phyloP scores from a whole-genome alignment of 2,888 invertebrate genomes.

The Brenthis hecate region DNA sequence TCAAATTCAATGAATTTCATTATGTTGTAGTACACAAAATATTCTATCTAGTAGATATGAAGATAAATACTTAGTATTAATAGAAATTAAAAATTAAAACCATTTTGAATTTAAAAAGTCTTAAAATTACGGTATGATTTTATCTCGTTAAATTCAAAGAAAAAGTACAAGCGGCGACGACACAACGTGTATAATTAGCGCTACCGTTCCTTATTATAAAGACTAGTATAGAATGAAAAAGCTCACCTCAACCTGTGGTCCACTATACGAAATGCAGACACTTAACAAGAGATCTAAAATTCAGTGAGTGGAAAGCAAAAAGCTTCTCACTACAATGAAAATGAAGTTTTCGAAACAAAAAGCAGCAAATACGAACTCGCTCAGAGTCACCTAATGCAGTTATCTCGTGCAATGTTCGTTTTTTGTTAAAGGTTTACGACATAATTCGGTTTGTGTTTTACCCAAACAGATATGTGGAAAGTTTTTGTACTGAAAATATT shows the following conservation, averaged over 20 bases:
- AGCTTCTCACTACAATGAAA: constrained; percentile 35
- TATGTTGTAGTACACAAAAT: background rate
- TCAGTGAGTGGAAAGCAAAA: constrained; percentile 31
- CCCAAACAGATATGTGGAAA: constrained; percentile 1
- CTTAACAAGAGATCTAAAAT: constrained; percentile 29
- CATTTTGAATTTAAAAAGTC: constrained; percentile 1
- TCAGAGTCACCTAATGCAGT: constrained; percentile 37
- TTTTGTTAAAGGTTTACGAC: constrained; percentile 29
- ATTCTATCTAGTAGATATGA: background rate
- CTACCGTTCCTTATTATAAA: background rate
- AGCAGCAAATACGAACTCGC: constrained; percentile 28
- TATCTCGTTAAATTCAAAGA: background rate
- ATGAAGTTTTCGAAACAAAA: constrained; percentile 38
- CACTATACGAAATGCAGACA: constrained; percentile 4
- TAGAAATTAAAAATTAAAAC: constrained; percentile 1
- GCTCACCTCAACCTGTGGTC: background rate
- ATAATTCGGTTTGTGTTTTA: constrained; percentile 29
- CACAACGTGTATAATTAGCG: background rate
- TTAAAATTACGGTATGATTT: too few species aligned
- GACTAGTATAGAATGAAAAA: background rate
- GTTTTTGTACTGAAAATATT: background rate
- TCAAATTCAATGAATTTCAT: too few species aligned
- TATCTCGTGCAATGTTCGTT: constrained; percentile 30
- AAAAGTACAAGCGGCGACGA: background rate
- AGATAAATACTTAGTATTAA: background rate